Conservation (phyloP, 2,797 vertebrate species). For the Stomatorhinus walkeri region DNA sequence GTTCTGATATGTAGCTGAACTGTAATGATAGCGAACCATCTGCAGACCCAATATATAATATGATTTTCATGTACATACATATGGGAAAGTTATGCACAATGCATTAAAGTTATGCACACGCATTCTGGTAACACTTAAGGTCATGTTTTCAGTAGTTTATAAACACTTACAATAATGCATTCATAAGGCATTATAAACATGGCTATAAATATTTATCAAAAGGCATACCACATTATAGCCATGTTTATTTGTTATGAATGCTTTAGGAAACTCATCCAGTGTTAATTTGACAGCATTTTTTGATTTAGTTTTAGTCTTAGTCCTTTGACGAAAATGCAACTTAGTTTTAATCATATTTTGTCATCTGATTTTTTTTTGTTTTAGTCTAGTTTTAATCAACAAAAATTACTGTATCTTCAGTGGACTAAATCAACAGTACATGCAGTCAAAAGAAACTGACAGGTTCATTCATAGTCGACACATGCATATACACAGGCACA, state of each 20-base stretch:
- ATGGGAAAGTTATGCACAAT: background rate
- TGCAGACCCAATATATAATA: background rate
- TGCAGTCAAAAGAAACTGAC: background rate
- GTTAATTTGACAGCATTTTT: background rate
- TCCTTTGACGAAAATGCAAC: background rate
- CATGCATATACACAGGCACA: too few species aligned
- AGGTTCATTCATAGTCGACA: too few species aligned
- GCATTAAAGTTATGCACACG: background rate
- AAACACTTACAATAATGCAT: background rate
- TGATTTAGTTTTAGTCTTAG: background rate
- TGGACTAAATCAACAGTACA: background rate
- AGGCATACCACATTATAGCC: too few species aligned
- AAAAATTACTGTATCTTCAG: background rate
- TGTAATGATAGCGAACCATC: background rate
- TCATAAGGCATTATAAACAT: background rate
- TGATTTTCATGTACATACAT: too few species aligned
- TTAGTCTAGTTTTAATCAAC: background rate
- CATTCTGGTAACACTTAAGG: background rate
- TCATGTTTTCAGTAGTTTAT: background rate
- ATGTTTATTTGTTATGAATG: background rate
- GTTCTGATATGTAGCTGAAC: background rate
- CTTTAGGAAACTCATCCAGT: background rate
- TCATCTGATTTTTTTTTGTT: background rate
- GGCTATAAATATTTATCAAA: background rate
- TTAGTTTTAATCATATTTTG: background rate